These are phyloP conservation scores for Meteorus sp. DNA, from an alignment of 1,140 invertebrate genomes.

Conservation along the genomic window DNA sequence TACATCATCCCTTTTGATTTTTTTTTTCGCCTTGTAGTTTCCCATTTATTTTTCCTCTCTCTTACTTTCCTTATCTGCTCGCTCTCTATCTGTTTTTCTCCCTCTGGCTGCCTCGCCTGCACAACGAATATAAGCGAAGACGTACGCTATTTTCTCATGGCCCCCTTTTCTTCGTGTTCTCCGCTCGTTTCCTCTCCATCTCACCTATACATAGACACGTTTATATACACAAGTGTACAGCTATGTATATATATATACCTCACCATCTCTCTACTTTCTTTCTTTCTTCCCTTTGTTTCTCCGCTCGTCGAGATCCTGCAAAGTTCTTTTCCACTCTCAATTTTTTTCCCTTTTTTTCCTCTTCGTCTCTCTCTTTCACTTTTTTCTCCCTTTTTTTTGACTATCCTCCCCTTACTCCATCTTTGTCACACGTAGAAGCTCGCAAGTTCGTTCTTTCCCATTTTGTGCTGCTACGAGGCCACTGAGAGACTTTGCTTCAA, in stretches of 20 bases:
- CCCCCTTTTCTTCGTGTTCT: constrained; percentile 35
- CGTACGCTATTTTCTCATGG: constrained; percentile 46
- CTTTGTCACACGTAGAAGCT: too few relatives aligned
- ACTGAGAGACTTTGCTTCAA: too few relatives aligned
- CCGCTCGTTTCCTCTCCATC: constrained; percentile 12
- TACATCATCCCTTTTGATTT: not conserved
- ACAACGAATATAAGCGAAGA: constrained; percentile 37
- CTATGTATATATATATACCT: too few relatives aligned
- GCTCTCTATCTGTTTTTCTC: constrained; percentile 1
- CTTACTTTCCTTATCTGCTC: not conserved
- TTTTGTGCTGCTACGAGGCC: too few relatives aligned
- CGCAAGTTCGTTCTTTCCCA: too few relatives aligned
- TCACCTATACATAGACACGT: too few relatives aligned
- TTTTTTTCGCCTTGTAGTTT: not conserved
- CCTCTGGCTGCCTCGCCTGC: not conserved
- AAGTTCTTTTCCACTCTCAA: too few relatives aligned
- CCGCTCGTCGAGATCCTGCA: constrained; percentile 9
- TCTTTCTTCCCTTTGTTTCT: constrained; percentile 18
- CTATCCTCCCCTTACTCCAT: too few relatives aligned
- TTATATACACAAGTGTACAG: too few relatives aligned
- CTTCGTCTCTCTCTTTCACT: constrained; percentile 17
- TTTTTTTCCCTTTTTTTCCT: constrained; percentile 18
- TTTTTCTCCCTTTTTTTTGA: too few relatives aligned
- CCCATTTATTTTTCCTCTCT: too few relatives aligned
- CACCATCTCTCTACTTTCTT: constrained; percentile 31